phyloP scores from a whole-genome alignment of 2,888 invertebrate species.

The Abscondita cerata region DNA sequence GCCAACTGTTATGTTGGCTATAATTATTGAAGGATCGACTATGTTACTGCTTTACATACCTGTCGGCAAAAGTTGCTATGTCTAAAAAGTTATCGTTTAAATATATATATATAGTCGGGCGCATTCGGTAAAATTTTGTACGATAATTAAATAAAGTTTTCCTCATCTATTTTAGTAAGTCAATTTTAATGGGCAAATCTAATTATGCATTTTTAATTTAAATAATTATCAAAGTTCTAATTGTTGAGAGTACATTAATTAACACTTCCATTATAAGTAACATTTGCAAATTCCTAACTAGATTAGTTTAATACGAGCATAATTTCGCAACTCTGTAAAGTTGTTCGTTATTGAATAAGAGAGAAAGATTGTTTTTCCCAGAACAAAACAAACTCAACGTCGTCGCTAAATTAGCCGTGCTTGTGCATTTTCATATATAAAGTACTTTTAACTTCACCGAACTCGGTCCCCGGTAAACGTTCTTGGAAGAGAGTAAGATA shows the following conservation, averaged over 20 bases:
- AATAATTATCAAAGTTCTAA: background rate
- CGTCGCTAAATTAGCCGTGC: conserved; percentile 22
- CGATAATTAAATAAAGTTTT: background rate
- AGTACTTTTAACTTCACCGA: conserved; percentile 21
- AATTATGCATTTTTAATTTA: background rate
- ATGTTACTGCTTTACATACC: no score
- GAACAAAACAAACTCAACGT: conserved; percentile 21
- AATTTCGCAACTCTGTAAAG: background rate
- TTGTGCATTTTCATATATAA: conserved; percentile 27
- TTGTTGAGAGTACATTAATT: conserved; percentile 7
- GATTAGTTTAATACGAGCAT: background rate
- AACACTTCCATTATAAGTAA: background rate
- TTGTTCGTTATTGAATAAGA: background rate
- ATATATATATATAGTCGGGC: no score
- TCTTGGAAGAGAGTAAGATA: conserved; percentile 27
- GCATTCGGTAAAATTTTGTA: no score
- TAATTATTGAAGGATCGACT: no score
- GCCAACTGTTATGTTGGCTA: no score
- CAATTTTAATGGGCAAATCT: background rate
- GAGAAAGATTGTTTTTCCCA: background rate
- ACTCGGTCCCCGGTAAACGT: conserved; percentile 13
- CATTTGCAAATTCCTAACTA: background rate
- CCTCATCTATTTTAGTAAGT: background rate
- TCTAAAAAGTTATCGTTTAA: no score
- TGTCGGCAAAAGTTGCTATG: no score